Conservation (phyloP, 2,888 invertebrate genomes). For the Sinodicranocentrus sp. region DNA sequence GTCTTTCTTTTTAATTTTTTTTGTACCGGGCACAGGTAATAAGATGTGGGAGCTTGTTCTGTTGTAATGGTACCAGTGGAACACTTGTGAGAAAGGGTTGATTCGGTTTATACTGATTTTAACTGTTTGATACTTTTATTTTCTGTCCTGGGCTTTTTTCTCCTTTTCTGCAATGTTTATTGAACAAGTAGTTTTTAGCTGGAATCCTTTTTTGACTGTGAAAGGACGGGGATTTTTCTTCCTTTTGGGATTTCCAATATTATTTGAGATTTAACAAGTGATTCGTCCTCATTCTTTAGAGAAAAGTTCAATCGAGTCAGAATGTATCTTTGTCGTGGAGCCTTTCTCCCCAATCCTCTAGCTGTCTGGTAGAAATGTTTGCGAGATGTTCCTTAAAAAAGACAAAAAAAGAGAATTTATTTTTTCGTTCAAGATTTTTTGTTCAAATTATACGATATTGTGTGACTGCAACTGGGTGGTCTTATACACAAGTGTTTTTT, state of each 20-base stretch:
- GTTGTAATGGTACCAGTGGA: neutral
- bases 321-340: neutral
- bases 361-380: too few species aligned
- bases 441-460: too few species aligned
- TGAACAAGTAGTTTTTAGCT: too few species aligned
- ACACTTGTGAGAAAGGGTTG: neutral
- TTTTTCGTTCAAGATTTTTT: too few species aligned
- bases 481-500: too few species aligned
- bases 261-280: constrained; percentile 44
- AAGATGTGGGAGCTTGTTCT: constrained; percentile 15
- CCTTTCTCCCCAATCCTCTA: neutral
- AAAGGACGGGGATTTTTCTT: constrained; percentile 19
- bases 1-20: constrained; percentile 8
- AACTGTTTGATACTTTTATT: constrained; percentile 28
- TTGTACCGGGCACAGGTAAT: constrained; percentile 33
- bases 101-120: constrained; percentile 13
- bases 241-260: constrained; percentile 35
- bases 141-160: neutral
- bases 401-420: too few species aligned
- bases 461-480: too few species aligned
- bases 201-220: constrained; percentile 25
- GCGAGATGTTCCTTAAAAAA: too few species aligned
- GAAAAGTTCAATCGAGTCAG: constrained; percentile 24
- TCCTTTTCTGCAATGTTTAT: too few species aligned
- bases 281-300: constrained; percentile 14